These are phyloP conservation scores for Drosophila ezoana DNA, from an alignment of 2,888 invertebrate species.

Conservation along the genomic window DNA sequence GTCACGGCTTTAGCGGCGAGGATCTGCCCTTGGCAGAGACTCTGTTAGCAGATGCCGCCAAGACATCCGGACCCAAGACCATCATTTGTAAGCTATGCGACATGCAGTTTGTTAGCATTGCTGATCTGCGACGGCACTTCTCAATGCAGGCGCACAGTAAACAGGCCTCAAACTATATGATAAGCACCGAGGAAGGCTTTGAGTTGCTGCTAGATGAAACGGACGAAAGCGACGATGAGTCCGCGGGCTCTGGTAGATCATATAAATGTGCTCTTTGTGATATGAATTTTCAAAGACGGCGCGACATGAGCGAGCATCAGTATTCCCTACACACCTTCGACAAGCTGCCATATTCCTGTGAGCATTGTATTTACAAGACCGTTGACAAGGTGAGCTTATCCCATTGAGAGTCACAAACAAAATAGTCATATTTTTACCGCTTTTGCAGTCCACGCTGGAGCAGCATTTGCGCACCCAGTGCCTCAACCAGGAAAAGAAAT, in stretches of 20 bases:
- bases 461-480: conserved; percentile 86
- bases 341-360: conserved; percentile 86
- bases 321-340: conserved; percentile 84
- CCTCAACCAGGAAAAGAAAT: conserved; percentile 76
- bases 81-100: conserved; percentile 80
- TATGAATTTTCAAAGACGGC: conserved; percentile 75
- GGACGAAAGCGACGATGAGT: conserved; percentile 80
- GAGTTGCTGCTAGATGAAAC: conserved; percentile 84
- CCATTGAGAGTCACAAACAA: background rate
- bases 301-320: conserved; percentile 82
- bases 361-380: conserved; percentile 86
- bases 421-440: background rate
- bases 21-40: conserved; percentile 73
- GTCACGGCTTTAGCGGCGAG: conserved; percentile 70
- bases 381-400: conserved; percentile 84
- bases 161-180: conserved; percentile 74
- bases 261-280: conserved; percentile 81
- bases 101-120: conserved; percentile 66
- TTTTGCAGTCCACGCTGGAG: conserved; percentile 81
- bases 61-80: conserved; percentile 74
- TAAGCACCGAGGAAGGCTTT: conserved; percentile 81
- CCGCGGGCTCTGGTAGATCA: conserved; percentile 14
- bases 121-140: conserved; percentile 70
- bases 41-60: conserved; percentile 69
- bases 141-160: conserved; percentile 46